phyloP scores from a whole-genome alignment of 1,140 invertebrate species.

The Cardiocondyla obscurior region DNA sequence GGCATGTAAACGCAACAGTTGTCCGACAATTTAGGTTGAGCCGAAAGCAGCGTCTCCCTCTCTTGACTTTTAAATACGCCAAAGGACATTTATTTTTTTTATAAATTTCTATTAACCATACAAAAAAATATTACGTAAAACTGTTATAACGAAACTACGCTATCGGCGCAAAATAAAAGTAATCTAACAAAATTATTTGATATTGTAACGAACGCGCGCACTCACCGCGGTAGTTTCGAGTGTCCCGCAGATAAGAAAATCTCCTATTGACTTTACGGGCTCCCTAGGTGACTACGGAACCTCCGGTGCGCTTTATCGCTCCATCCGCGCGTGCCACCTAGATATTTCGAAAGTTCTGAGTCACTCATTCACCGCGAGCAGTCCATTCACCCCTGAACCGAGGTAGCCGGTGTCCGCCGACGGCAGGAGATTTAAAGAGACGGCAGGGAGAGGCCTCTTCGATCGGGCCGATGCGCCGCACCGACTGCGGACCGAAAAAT shows the following conservation, averaged over 20 bases:
- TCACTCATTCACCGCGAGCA: neutral
- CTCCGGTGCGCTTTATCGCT: neutral
- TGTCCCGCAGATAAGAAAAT: neutral
- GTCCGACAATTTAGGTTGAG: constrained; percentile 19
- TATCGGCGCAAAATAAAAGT: too few species aligned
- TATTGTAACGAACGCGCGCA: too few species aligned
- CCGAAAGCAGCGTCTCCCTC: neutral
- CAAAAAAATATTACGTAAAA: too few species aligned
- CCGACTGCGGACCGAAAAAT: constrained; percentile 67
- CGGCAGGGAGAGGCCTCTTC: neutral
- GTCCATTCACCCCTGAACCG: neutral
- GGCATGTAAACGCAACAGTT: constrained; percentile 7
- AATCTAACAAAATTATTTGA: too few species aligned
- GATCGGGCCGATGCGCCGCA: too few species aligned
- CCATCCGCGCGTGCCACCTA: neutral
- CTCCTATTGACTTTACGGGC: too few species aligned
- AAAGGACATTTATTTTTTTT: too few species aligned
- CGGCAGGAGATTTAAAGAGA: constrained; percentile 15
- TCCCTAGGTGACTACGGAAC: too few species aligned
- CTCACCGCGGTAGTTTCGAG: too few species aligned
- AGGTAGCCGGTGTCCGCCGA: neutral
- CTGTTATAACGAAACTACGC: too few species aligned
- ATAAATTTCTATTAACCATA: too few species aligned
- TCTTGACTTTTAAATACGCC: neutral
- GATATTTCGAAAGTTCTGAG: neutral